Conservation (phyloP, 2,888 invertebrate species). For the Agapostemon virescens region DNA sequence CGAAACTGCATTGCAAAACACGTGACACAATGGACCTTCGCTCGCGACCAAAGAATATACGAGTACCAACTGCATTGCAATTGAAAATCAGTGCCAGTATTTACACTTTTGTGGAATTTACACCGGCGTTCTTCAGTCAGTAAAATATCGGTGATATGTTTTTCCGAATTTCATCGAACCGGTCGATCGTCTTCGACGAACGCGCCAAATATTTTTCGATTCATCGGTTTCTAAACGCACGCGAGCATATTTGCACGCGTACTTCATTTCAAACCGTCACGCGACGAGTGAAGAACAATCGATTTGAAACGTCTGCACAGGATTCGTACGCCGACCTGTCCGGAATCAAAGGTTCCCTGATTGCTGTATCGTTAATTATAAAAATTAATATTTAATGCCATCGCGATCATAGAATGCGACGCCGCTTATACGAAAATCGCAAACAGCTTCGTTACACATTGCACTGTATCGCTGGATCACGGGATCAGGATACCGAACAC, state of each 20-base stretch:
- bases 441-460: neutral
- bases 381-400: conserved; percentile 26
- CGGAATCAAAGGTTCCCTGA: conserved; percentile 22
- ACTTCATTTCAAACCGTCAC: conserved; percentile 43
- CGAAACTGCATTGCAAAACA: conserved; percentile 11
- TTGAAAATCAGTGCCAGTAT: neutral
- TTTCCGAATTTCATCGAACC: neutral
- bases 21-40: neutral
- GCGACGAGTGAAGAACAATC: conserved; percentile 40
- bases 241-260: conserved; percentile 41
- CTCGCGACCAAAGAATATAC: neutral
- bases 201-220: conserved; percentile 4
- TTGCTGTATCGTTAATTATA: conserved; percentile 29
- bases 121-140: neutral
- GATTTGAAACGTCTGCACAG: conserved; percentile 21
- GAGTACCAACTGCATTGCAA: conserved; percentile 1
- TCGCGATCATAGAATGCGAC: neutral
- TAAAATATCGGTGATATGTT: neutral
- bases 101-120: neutral
- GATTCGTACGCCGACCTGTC: conserved; percentile 27
- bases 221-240: conserved; percentile 39
- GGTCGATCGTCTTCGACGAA: neutral
- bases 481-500: neutral
- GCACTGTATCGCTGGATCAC: neutral
- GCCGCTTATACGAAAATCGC: neutral